phyloP scores from a whole-genome alignment of 2,797 vertebrate genomes.

The Furcifer pardalis region DNA sequence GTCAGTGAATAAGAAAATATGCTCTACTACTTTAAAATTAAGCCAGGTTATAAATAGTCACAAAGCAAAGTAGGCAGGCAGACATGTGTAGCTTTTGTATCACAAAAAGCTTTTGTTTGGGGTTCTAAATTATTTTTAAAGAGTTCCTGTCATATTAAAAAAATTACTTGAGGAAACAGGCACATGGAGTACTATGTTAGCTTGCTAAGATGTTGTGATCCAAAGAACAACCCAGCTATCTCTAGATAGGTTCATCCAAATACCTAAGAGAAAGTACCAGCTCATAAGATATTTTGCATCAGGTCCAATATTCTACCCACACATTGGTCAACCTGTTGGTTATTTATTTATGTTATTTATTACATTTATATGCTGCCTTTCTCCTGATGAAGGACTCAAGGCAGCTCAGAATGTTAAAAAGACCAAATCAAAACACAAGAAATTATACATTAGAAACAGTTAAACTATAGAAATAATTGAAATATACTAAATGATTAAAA shows the following conservation, averaged over 20 bases:
- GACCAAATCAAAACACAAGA: too few species aligned
- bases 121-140: not conserved
- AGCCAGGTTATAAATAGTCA: constrained; percentile 30
- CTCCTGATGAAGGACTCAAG: too few species aligned
- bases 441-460: too few species aligned
- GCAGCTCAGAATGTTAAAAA: too few species aligned
- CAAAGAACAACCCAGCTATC: not conserved
- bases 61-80: constrained; percentile 15
- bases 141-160: not conserved
- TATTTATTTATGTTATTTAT: too few species aligned
- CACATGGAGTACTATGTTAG: not conserved
- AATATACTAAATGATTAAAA: too few species aligned
- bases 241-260: not conserved
- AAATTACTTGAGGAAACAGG: not conserved
- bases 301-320: not conserved
- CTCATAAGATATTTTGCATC: too few species aligned
- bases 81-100: not conserved
- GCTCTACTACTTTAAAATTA: constrained; percentile 51
- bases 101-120: constrained; percentile 36
- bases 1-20: constrained; percentile 62
- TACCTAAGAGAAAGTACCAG: too few species aligned
- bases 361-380: too few species aligned
- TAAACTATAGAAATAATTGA: too few species aligned
- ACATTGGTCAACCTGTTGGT: too few species aligned
- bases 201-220: not conserved